These are phyloP conservation scores for Lepus americanus DNA, from an alignment of 2,113 vertebrate species.

Conservation along the genomic window DNA sequence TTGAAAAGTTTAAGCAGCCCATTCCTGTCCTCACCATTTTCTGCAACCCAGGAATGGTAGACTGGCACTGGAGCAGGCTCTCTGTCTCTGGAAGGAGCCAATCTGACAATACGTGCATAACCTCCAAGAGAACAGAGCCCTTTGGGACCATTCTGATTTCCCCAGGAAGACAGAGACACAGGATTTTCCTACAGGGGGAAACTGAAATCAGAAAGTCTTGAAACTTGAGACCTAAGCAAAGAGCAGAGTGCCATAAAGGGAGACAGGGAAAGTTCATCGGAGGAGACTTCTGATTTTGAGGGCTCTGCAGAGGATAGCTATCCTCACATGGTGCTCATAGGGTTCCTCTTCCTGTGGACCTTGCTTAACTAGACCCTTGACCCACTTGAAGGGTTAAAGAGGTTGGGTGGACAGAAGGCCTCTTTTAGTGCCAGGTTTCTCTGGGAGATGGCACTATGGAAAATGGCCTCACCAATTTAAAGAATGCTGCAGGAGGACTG, in stretches of 20 bases:
- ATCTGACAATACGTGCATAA: background rate
- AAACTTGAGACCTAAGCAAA: background rate
- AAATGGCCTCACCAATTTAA: background rate
- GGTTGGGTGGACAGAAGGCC: background rate
- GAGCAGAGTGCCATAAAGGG: background rate
- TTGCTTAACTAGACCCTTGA: background rate
- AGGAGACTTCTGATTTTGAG: background rate
- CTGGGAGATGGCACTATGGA: background rate
- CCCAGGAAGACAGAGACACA: background rate
- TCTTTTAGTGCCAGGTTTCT: background rate
- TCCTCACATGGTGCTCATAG: too few species aligned
- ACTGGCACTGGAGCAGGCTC: constrained; percentile 94
- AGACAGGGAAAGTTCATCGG: background rate
- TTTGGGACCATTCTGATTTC: background rate
- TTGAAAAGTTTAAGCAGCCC: constrained; percentile 93
- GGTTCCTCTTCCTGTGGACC: background rate
- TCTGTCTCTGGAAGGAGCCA: background rate
- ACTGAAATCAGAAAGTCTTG: background rate
- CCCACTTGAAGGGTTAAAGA: background rate
- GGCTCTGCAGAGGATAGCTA: background rate
- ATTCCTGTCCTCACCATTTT: constrained; percentile 91
- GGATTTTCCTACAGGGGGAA: background rate
- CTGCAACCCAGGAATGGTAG: constrained; percentile 94
- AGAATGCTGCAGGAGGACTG: background rate
- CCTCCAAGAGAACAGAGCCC: background rate